A percentile compares a stretch with the other conserved stretches of the same genome.
phyloP scores from a whole-genome alignment of 1,140 invertebrate species.

The Dreissena rostriformis region DNA sequence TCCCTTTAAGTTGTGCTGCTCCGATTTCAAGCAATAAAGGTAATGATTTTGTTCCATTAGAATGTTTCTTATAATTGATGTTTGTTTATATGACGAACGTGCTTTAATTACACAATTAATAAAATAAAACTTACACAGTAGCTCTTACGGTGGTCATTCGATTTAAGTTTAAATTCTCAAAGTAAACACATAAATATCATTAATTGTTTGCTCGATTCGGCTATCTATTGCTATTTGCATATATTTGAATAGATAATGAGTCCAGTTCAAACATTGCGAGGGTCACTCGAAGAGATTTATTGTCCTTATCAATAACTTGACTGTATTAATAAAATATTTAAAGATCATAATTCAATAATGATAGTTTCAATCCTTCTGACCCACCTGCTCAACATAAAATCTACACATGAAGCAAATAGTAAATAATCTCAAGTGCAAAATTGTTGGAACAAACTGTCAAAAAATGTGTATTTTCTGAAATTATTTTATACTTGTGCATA shows the following conservation, averaged over 20 bases:
- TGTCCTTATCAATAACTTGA: too few relatives aligned
- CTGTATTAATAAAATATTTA: too few relatives aligned
- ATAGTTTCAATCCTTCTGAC: too few relatives aligned
- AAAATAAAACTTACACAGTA: background rate
- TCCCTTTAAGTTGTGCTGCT: slow-evolving; percentile 15
- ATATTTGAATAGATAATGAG: background rate
- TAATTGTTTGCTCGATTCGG: background rate
- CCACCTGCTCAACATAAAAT: too few relatives aligned
- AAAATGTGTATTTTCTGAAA: too few relatives aligned
- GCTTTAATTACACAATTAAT: background rate
- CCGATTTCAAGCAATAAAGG: slow-evolving; percentile 36
- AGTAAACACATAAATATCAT: background rate
- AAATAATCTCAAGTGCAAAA: too few relatives aligned
- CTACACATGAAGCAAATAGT: too few relatives aligned
- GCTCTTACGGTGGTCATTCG: slow-evolving; percentile 6
- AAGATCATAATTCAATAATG: too few relatives aligned
- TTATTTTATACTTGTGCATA: too few relatives aligned
- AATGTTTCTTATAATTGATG: slow-evolving; percentile 46
- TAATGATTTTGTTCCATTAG: slow-evolving; percentile 39
- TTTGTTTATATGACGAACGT: slow-evolving; percentile 13
- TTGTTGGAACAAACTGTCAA: too few relatives aligned
- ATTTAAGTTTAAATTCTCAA: background rate
- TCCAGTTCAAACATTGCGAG: background rate
- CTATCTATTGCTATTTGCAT: background rate
- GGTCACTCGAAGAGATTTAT: background rate